Evolutionary conservation across 1,140 invertebrate genomes (phyloP).

Genomic region (Eumeta japonica): DNA sequence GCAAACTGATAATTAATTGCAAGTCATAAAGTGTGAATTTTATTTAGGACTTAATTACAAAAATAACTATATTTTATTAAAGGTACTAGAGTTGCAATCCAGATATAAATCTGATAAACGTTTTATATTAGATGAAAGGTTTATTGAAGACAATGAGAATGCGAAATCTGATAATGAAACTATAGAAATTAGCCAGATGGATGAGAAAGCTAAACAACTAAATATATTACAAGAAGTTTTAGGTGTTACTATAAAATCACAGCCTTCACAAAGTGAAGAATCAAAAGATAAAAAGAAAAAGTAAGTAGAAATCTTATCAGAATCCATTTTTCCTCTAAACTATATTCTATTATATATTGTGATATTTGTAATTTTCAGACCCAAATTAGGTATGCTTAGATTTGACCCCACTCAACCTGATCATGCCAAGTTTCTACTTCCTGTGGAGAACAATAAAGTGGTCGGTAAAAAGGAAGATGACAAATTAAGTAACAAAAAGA

Average conservation of each 20-base stretch:
- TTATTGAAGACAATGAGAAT: conserved; percentile 47
- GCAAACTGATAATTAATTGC: no score
- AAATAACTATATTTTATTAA: no score
- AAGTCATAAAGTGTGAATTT: no score
- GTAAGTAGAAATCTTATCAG: no score
- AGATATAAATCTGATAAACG: conserved; percentile 61
- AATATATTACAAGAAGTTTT: conserved; percentile 61
- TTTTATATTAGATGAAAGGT: conserved; percentile 61
- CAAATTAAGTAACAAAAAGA: conserved; percentile 37
- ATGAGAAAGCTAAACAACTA: conserved; percentile 60
- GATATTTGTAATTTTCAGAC: conserved; percentile 21
- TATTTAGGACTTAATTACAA: no score
- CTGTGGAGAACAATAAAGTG: conserved; percentile 17
- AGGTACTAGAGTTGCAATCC: conserved; percentile 60
- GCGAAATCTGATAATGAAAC: conserved; percentile 18
- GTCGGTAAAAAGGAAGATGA: conserved; percentile 20
- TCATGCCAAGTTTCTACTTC: conserved; percentile 59
- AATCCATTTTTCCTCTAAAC: no score
- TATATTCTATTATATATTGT: neutral
- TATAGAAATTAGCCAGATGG: conserved; percentile 35
- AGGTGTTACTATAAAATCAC: conserved; percentile 44
- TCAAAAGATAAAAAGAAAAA: conserved; percentile 29
- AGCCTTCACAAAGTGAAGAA: conserved; percentile 18
- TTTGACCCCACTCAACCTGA: conserved; percentile 62
- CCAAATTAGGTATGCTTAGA: conserved; percentile 58